Base-by-base conservation (phyloP, 2,113 vertebrate species). In the Mobula birostris region DNA sequence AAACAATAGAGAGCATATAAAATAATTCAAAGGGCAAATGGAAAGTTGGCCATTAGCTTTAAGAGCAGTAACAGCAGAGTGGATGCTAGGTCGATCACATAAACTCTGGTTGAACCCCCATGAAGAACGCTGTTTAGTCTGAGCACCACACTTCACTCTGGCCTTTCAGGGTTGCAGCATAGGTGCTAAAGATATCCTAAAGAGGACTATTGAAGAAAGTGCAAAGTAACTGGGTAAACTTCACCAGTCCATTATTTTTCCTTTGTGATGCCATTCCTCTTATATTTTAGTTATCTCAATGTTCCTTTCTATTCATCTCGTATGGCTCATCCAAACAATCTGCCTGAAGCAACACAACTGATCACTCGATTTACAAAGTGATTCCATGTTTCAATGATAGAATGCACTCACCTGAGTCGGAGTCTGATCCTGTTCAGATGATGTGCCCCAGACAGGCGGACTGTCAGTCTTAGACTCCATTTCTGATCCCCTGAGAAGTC, bases 381-480 rank as follows among this genome's bases (percentile, higher is more conserved):
- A 93, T 93, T 40, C 36, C 79, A 11, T 24, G 32, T 76, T 36
- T 72, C 68, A 68, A 4, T 72, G 21, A 48, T 0, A 40, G 2
- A 48, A 56, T 17, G 56, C 27, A 94, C 87, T 97, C 95, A 97
- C 97, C 97, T 97, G 97, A 78, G 97, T 88, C 74, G 96, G 61
- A 0, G 85, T 96, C 95, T 97, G 95, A 0, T 97, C 97, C 6
- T 97, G 97, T 17, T 97, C 97, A 29, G 96, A 95, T 93, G 97
- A 94, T 2, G 96, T 95, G 3, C 96, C 91, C 97, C 97, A 97
- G 95, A 96, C 96, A 0, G 96, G 97, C 74, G 97, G 94, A 94
- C 95, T 95, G 94, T 97, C 97, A 2, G 96, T 96, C 96, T 98
- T 98, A 7, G 96, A 94, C 70, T 97, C 97, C 97, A 98, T 97